Evolutionary conservation across 2,797 vertebrate genomes (phyloP).

Genomic region (Carapus acus): DNA sequence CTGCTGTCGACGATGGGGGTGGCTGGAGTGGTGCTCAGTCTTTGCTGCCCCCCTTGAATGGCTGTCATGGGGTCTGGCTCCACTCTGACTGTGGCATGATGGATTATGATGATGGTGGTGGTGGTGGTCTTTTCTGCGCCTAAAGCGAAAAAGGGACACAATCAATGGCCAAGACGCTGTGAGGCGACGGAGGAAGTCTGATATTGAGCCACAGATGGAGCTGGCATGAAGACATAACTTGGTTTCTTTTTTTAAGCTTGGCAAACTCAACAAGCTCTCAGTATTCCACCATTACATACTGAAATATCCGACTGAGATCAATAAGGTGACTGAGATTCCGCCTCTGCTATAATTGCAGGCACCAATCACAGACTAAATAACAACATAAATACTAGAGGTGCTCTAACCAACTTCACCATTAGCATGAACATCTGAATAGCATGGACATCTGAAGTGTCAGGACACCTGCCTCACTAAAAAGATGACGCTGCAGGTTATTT

Average conservation of each 20-base stretch:
- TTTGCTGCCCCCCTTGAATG: conserved; percentile 73
- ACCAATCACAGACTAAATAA: conserved; percentile 1
- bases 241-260: background rate
- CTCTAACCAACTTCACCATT: no score
- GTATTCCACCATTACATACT: background rate
- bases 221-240: background rate
- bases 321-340: no score
- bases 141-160: conserved; percentile 62
- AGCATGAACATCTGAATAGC: background rate
- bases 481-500: background rate
- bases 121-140: conserved; percentile 71
- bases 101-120: conserved; percentile 71
- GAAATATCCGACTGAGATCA: no score
- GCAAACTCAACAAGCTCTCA: background rate
- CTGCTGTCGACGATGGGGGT: conserved; percentile 59
- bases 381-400: background rate
- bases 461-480: background rate
- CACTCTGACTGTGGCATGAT: conserved; percentile 75
- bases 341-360: no score
- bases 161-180: conserved; percentile 41
- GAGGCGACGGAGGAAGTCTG: conserved; percentile 9
- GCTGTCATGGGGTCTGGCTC: conserved; percentile 75
- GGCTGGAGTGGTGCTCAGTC: conserved; percentile 60
- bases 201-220: background rate
- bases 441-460: background rate